phyloP scores from a whole-genome alignment of 2,888 invertebrate genomes.

The Leptarthrus brevirostris region DNA sequence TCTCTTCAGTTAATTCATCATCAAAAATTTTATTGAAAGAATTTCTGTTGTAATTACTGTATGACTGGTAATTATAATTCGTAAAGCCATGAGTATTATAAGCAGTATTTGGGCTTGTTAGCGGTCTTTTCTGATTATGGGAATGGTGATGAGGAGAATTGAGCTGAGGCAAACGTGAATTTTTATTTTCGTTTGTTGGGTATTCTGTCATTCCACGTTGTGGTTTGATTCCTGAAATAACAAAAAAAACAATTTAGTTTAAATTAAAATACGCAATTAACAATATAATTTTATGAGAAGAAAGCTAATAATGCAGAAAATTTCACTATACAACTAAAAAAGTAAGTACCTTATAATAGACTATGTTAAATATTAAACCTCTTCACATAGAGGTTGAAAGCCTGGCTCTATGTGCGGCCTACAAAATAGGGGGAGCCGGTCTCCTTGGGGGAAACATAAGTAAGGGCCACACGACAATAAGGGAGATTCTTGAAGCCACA shows the following conservation, averaged over 20 bases:
- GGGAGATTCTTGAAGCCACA: too few species aligned
- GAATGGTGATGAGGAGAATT: constrained; percentile 57
- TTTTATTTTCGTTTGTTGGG: constrained; percentile 66
- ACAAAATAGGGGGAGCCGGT: too few species aligned
- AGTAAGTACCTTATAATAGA: too few species aligned
- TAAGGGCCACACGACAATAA: too few species aligned
- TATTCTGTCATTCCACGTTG: constrained; percentile 68
- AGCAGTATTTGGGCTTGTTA: constrained; percentile 64
- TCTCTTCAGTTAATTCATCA: constrained; percentile 67
- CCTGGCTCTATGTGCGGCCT: too few species aligned
- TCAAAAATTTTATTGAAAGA: constrained; percentile 48
- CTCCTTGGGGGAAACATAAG: too few species aligned
- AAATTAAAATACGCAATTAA: too few species aligned
- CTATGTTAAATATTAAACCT: too few species aligned
- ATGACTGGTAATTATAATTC: constrained; percentile 18
- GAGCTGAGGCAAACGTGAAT: constrained; percentile 65
- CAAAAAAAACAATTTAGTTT: constrained; percentile 15
- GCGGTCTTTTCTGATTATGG: constrained; percentile 50
- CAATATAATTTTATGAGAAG: too few species aligned
- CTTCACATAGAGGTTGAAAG: too few species aligned
- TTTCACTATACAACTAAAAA: too few species aligned
- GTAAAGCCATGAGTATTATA: constrained; percentile 53
- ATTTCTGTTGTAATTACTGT: constrained; percentile 50
- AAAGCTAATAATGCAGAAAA: too few species aligned
- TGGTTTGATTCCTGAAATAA: constrained; percentile 64